phyloP scores from a whole-genome alignment of 2,888 invertebrate species.

The Perithous albicinctus region DNA sequence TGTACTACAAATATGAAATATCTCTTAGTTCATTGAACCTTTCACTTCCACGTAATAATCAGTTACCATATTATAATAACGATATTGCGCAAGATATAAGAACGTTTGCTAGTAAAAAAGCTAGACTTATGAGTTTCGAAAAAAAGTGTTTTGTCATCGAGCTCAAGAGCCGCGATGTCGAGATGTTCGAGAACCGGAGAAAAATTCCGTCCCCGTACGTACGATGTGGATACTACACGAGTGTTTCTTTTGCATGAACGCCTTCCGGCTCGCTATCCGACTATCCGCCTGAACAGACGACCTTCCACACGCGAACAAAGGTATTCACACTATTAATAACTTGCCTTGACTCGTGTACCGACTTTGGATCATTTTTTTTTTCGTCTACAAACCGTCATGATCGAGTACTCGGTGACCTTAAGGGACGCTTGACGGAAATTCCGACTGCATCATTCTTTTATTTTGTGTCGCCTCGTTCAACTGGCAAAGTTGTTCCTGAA shows the following conservation, averaged over 20 bases:
- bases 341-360: constrained; percentile 46
- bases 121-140: not conserved
- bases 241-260: constrained; percentile 84
- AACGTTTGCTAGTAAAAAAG: not conserved
- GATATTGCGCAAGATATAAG: constrained; percentile 15
- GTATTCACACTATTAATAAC: constrained; percentile 80
- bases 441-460: not conserved
- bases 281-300: constrained; percentile 82
- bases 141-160: constrained; percentile 33
- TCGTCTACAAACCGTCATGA: not conserved
- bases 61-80: constrained; percentile 37
- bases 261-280: constrained; percentile 81
- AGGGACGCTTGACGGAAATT: not conserved
- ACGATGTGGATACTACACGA: constrained; percentile 79
- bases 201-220: constrained; percentile 31
- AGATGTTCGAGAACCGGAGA: constrained; percentile 18
- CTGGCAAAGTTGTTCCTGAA: not conserved
- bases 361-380: constrained; percentile 49
- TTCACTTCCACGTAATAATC: constrained; percentile 29
- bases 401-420: not conserved
- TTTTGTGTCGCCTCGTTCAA: not conserved
- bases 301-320: constrained; percentile 81
- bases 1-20: constrained; percentile 22
- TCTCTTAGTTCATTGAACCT: constrained; percentile 28
- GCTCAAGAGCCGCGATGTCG: constrained; percentile 18